Base-by-base conservation (phyloP, 2,888 invertebrate genomes). In the Diarsia brunnea region DNA sequence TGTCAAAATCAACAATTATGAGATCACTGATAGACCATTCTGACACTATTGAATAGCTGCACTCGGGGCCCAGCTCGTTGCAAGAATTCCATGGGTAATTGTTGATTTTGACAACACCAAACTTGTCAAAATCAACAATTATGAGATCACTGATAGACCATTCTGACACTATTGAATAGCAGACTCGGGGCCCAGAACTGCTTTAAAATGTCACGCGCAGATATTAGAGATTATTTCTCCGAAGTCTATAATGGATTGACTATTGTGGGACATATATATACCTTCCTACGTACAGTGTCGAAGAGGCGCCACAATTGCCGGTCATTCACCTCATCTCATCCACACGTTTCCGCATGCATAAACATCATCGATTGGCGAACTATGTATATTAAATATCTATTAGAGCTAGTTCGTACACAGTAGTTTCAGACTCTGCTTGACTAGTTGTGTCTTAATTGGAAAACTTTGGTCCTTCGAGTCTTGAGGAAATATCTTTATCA, bases 361-460 rank as follows among this genome's bases (percentile, higher is more conserved):
- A 73, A 85, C 85, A 85, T 83, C 78, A 85, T 85, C 73, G 85
- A 82, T 83, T 78, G 61, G 78, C 77, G 49, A 77, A 72, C 71
- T 47, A 69, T 31, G 31, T 31, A 31, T 63, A 73, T 81, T 53
- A 69, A 64, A 76, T 61, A 58, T 73, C 31, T 69, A 63, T 66
- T 63, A 70, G 12, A 82, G 55, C 64, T 71, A 51, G n/a, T 70
- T 55, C 14, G 21, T 53, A 65, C 21, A 47, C 47, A 61, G 21
- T 64, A 55, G 24, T 38, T 74, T 61, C 21, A 61, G 72, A 78
- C 24, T 69, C 21, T 53, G 63, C 24, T 72, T 72, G 65, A 69
- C 69, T 74, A 68, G 47, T 73, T 73, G 11, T 60, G 12, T 16
- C 61, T 64, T 75, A 73, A 86, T 79, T 83, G 67, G 73, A 71